Percentiles rank a stretch among this genome's conserved stretches.
phyloP scores from a whole-genome alignment of 2,888 invertebrate species.

The Eucera pruinosa region DNA sequence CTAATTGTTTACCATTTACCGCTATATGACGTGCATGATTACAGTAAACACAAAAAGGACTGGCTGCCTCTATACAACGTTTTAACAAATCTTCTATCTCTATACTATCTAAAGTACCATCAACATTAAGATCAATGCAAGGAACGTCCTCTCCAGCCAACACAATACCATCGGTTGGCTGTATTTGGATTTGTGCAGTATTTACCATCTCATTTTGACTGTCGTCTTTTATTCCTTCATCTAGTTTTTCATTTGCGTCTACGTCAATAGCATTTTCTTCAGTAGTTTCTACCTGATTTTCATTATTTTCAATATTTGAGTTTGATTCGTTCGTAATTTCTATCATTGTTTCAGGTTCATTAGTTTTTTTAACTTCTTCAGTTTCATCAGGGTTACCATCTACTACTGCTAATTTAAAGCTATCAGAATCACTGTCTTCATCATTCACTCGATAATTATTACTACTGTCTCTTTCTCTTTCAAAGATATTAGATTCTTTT shows the following conservation, averaged over 20 bases:
- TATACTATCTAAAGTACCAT: slow-evolving; percentile 91
- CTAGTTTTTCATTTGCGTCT: slow-evolving; percentile 51
- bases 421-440: slow-evolving; percentile 80
- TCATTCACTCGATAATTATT: slow-evolving; percentile 70
- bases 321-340: slow-evolving; percentile 58
- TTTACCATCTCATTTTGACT: slow-evolving; percentile 36
- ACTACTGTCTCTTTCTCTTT: slow-evolving; percentile 64
- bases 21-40: slow-evolving; percentile 94
- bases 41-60: slow-evolving; percentile 91
- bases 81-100: slow-evolving; percentile 89
- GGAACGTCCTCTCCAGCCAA: slow-evolving; percentile 88
- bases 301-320: slow-evolving; percentile 42
- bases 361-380: slow-evolving; percentile 42
- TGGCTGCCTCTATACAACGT: slow-evolving; percentile 89
- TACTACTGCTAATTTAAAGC: slow-evolving; percentile 75
- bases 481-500: slow-evolving; percentile 62
- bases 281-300: slow-evolving; percentile 13
- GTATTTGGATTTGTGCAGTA: slow-evolving; percentile 21
- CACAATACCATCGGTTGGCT: slow-evolving; percentile 82
- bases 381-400: slow-evolving; percentile 72
- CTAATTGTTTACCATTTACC: slow-evolving; percentile 92
- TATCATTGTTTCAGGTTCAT: slow-evolving; percentile 36
- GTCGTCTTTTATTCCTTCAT: slow-evolving; percentile 23
- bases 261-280: slow-evolving; percentile 20
- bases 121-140: slow-evolving; percentile 89